Percentiles rank a stretch among this genome's conserved stretches.
Evolutionary conservation across 2,113 vertebrate species (phyloP).

Genomic region (Saccopteryx bilineata): DNA sequence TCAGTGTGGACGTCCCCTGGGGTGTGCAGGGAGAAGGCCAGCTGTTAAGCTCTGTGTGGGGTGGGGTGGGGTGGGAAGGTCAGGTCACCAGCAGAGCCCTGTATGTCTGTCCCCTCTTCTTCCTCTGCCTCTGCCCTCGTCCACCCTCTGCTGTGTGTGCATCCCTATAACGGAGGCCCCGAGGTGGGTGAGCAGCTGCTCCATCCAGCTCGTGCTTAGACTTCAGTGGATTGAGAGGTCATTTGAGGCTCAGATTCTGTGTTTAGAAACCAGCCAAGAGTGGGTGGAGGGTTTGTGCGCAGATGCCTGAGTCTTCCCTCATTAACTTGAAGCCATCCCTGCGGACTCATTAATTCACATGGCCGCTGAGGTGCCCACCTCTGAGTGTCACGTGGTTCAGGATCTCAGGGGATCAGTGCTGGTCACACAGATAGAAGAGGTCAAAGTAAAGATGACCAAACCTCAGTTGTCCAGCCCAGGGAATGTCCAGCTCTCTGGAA

Average conservation of each 20-base stretch:
- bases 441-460: no score
- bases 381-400: not conserved
- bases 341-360: not conserved
- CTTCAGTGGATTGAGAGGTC: not conserved
- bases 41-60: no score
- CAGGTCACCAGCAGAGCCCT: not conserved
- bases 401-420: not conserved
- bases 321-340: not conserved
- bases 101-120: no score
- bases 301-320: not conserved
- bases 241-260: not conserved
- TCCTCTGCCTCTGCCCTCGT: not conserved
- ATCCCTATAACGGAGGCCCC: not conserved
- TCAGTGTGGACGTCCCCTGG: no score
- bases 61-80: not conserved
- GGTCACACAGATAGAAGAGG: not conserved
- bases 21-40: not conserved
- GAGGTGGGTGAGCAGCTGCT: not conserved
- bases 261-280: not conserved
- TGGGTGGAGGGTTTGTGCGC: not conserved
- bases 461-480: not conserved
- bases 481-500: not conserved
- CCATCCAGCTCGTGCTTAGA: not conserved
- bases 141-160: fast-evolving
- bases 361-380: not conserved